Conservation (phyloP, 2,888 invertebrate species). For the Fissipunctia ypsillon region DNA sequence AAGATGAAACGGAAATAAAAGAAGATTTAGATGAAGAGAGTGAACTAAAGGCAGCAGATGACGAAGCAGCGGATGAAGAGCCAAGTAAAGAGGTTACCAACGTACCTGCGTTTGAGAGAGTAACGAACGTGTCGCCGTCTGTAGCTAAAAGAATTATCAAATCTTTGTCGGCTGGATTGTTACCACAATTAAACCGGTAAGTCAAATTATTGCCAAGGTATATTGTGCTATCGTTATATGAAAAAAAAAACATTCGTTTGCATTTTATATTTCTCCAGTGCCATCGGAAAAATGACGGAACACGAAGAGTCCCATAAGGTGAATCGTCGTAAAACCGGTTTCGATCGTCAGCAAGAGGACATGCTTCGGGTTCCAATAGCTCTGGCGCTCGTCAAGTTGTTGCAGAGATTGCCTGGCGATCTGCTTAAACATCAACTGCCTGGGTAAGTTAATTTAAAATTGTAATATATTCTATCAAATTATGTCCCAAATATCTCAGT, state of each 20-base stretch:
- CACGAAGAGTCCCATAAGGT: constrained; percentile 95
- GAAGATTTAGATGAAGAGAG: constrained; percentile 77
- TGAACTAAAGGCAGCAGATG: constrained; percentile 82
- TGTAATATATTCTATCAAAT: background rate
- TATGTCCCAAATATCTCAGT: background rate
- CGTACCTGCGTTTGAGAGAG: constrained; percentile 83
- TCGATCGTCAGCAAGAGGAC: constrained; percentile 97
- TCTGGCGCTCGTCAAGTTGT: constrained; percentile 96
- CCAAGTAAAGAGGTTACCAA: constrained; percentile 75
- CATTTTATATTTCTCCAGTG: constrained; percentile 66
- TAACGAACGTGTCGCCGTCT: constrained; percentile 91
- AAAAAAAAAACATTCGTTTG: background rate
- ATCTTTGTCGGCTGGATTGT: constrained; percentile 92
- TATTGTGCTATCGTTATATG: background rate
- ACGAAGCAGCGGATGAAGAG: constrained; percentile 81
- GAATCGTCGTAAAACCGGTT: constrained; percentile 92
- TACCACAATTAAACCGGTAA: constrained; percentile 95
- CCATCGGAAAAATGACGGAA: constrained; percentile 91
- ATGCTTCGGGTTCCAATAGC: constrained; percentile 97
- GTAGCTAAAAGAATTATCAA: constrained; percentile 94
- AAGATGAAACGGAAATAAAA: constrained; percentile 61
- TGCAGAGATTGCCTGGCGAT: constrained; percentile 95
- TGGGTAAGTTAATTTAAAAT: constrained; percentile 90
- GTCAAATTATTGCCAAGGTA: constrained; percentile 47
- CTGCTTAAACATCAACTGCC: constrained; percentile 94